Evolutionary conservation across 2,113 vertebrate genomes (phyloP).

Genomic region (Solea solea): DNA sequence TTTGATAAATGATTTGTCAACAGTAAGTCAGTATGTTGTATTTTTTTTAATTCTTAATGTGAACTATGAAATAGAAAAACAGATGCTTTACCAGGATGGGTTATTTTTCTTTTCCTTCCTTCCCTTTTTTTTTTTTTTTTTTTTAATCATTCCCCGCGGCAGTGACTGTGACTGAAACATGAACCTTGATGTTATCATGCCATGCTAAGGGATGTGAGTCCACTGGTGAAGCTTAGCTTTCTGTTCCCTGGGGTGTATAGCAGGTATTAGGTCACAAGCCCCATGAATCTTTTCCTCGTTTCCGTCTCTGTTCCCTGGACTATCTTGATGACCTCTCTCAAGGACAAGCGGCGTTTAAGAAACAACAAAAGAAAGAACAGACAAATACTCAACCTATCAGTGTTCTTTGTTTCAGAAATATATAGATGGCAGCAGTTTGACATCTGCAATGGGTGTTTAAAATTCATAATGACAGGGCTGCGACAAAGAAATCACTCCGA

Average conservation of each 20-base stretch:
- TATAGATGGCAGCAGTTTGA: constrained; percentile 31
- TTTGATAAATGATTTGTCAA: too few relatives aligned
- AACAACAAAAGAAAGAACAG: not conserved
- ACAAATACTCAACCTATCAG: constrained; percentile 5
- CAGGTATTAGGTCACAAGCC: constrained; percentile 56
- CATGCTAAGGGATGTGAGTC: constrained; percentile 50
- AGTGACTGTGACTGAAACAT: constrained; percentile 56
- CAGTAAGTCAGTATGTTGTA: too few relatives aligned
- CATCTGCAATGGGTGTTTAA: constrained; percentile 43
- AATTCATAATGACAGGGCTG: constrained; percentile 46
- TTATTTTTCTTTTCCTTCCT: too few relatives aligned
- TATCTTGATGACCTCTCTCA: constrained; percentile 62
- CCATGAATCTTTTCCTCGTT: constrained; percentile 48
- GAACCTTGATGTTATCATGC: constrained; percentile 67
- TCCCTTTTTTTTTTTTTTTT: constrained; percentile 3
- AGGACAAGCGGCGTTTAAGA: constrained; percentile 40
- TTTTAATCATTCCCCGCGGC: constrained; percentile 20
- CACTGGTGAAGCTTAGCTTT: constrained; percentile 55
- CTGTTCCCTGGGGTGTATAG: constrained; percentile 45
- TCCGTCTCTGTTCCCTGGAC: constrained; percentile 20
- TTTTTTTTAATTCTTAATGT: too few relatives aligned
- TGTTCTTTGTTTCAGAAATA: too few relatives aligned
- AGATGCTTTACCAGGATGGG: too few relatives aligned
- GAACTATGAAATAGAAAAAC: too few relatives aligned
- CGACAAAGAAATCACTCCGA: constrained; percentile 53